Conservation (phyloP, 2,113 vertebrate genomes). For the Brachyhypopomus gauderio region DNA sequence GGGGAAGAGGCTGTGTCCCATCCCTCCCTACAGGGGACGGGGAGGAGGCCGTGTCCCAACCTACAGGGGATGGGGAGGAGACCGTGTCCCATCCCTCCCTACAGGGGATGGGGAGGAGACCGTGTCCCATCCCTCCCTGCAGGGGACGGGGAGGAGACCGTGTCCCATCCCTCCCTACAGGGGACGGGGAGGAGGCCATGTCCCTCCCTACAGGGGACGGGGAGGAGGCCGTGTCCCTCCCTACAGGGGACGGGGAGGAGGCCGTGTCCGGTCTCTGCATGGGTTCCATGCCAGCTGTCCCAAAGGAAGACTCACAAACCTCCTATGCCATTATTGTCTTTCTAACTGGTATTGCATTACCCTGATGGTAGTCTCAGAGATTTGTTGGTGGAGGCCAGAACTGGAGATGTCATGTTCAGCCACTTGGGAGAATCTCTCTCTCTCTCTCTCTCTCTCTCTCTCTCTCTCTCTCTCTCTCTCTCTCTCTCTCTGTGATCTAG, state of each 20-base stretch:
- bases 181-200: neutral
- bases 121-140: neutral
- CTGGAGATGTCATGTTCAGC: slow-evolving; percentile 16
- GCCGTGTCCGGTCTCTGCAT: neutral
- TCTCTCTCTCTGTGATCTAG: slow-evolving; percentile 11
- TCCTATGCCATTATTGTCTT: slow-evolving; percentile 36
- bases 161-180: neutral
- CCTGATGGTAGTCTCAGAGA: slow-evolving; percentile 38
- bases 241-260: neutral
- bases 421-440: slow-evolving; percentile 31
- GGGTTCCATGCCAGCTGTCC: slow-evolving; percentile 13
- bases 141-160: neutral
- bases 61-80: neutral
- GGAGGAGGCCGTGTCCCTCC: neutral
- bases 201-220: neutral
- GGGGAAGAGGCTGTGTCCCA: neutral
- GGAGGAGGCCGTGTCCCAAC: neutral
- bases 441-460: slow-evolving; percentile 2
- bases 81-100: neutral
- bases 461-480: neutral
- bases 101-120: neutral
- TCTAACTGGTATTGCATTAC: slow-evolving; percentile 43
- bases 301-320: neutral
- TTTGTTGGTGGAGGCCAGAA: neutral
- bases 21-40: neutral